A percentile compares a stretch with the other conserved stretches of the same genome.
Conservation (phyloP, 1,140 invertebrate genomes). For the Ips typographus region DNA sequence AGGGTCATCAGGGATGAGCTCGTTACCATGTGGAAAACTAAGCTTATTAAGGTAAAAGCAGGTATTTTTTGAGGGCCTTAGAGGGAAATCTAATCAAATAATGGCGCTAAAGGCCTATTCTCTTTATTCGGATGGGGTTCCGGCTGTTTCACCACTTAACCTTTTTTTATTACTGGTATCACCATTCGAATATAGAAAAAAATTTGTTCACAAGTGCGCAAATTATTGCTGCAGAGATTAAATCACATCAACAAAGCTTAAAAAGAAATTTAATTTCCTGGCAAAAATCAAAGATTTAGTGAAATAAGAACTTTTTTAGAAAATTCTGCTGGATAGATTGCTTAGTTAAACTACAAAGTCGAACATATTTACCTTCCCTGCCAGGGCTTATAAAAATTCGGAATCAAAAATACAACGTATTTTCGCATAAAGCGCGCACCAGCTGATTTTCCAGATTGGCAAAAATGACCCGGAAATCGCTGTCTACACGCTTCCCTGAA, state of each 20-base stretch:
- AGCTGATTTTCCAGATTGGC: constrained; percentile 3
- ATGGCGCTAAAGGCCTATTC: constrained; percentile 2
- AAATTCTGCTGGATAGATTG: too few relatives aligned
- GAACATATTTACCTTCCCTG: too few relatives aligned
- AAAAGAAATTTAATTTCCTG: too few relatives aligned
- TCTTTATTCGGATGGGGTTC: constrained; percentile 9
- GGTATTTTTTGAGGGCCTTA: constrained; percentile 12
- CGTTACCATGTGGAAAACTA: constrained; percentile 20
- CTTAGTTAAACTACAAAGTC: too few relatives aligned
- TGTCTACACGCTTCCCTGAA: neutral
- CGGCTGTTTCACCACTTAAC: neutral
- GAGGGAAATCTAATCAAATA: constrained; percentile 20
- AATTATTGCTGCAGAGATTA: too few relatives aligned
- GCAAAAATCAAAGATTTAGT: too few relatives aligned
- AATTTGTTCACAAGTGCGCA: too few relatives aligned
- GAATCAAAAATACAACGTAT: neutral
- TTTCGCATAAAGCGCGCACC: neutral
- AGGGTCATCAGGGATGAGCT: constrained; percentile 9
- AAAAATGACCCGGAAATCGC: neutral
- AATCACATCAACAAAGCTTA: too few relatives aligned
- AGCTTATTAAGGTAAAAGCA: constrained; percentile 27
- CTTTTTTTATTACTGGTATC: too few relatives aligned
- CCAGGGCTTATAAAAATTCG: neutral
- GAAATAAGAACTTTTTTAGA: too few relatives aligned
- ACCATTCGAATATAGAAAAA: too few relatives aligned